Evolutionary conservation across 2,888 invertebrate genomes (phyloP), one percentile per base, ranked within the genome.

Genomic region (Synergus itoensis): DNA sequence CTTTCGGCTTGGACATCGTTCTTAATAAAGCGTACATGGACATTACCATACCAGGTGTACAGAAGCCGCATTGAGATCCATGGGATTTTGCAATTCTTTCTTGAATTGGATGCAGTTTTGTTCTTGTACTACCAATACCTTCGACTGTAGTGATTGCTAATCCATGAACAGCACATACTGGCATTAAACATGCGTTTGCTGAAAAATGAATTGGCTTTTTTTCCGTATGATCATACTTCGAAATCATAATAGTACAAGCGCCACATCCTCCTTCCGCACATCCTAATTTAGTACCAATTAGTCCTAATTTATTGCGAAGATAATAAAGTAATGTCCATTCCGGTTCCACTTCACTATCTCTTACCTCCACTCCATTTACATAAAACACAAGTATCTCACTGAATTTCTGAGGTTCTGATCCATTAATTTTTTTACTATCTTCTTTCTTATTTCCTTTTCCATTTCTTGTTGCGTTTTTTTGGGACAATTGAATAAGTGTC

Each of bases 11-110:
- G 0, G 94, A 93, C 57, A 94, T 94, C 87, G 94, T 96, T 88
- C 98, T 93, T 0, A 98, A 92, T 75, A 98, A 93, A 0, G 97
- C 93, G 89, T 98, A 98, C 97, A 98, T 97, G 1, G 98, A 98
- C 98, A 98, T 98, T 1, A 98, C 97, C 83, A 98, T 97, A 45
- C 98, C 98, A 0, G 98, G 98, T 0, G 98, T 98, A 88, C 98
- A 98, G 91, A 97, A 98, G 0, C 98, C 98, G 91, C 98, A 98
- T 91, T 98, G 98, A 0, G 97, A 97, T 1, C 98, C 98, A 89
- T 98, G 97, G 0, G 96, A 94, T 92, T 96, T 96, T 0, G 97
- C 97, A 84, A 98, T 94, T 84, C 97, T 93, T 88, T 97, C 96
- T 93, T 97, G 97, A 0, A 96, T 96, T 0, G 97, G 96, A 92